These are phyloP conservation scores for Oryzaephilus surinamensis DNA, from an alignment of 1,140 invertebrate genomes.

Conservation along the genomic window DNA sequence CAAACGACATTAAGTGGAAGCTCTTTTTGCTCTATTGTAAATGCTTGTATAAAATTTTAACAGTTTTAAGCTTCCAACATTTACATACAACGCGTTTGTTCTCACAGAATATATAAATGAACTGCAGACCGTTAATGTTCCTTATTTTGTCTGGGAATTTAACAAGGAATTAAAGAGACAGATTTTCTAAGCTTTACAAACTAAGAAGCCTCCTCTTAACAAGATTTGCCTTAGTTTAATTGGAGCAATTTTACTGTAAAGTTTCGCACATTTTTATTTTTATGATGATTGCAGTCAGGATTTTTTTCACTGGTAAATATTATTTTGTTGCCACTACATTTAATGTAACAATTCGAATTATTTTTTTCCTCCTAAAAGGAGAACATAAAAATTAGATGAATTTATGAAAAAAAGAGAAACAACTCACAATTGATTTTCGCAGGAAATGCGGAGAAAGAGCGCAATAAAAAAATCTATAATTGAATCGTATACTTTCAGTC, in stretches of 20 bases:
- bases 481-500: no score
- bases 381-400: no score
- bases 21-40: slow-evolving; percentile 4
- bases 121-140: slow-evolving; percentile 13
- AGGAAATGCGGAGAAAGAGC: no score
- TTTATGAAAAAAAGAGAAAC: no score
- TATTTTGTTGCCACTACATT: slow-evolving; percentile 1
- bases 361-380: no score
- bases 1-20: no score
- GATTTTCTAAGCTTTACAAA: slow-evolving; percentile 15
- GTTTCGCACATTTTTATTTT: no score
- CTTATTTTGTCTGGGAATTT: slow-evolving; percentile 16
- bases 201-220: slow-evolving; percentile 16
- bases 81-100: slow-evolving; percentile 14
- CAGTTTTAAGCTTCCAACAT: slow-evolving; percentile 13
- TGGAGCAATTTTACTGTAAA: no score
- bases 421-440: no score
- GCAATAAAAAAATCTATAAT: no score
- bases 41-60: slow-evolving; percentile 7
- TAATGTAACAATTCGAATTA: no score
- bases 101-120: slow-evolving; percentile 14
- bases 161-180: slow-evolving; percentile 16
- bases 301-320: slow-evolving; percentile 5
- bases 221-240: slow-evolving; percentile 14
- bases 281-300: slow-evolving; percentile 9